phyloP scores from a whole-genome alignment of 2,888 invertebrate genomes.

The Oscheius onirici region DNA sequence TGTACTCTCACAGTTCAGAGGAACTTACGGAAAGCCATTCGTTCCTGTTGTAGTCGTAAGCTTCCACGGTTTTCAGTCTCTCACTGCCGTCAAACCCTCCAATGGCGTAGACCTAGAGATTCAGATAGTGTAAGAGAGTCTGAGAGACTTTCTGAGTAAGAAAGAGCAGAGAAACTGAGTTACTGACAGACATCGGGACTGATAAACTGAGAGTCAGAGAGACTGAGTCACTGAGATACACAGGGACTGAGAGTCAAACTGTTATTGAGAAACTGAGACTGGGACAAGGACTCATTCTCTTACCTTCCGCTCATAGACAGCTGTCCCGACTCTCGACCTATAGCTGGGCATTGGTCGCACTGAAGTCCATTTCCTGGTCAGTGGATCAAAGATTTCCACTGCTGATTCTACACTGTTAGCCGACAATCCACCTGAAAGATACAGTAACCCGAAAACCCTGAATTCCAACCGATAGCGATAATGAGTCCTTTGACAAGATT shows the following conservation, averaged over 20 bases:
- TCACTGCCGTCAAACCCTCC: constrained; percentile 86
- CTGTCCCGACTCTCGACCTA: constrained; percentile 83
- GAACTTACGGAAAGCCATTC: constrained; percentile 80
- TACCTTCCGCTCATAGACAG: constrained; percentile 80
- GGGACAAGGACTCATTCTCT: too few species aligned
- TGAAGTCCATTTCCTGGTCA: constrained; percentile 80
- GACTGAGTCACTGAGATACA: not conserved
- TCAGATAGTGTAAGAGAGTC: not conserved
- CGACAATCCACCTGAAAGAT: constrained; percentile 76
- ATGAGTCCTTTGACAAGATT: constrained; percentile 75
- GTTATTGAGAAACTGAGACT: not conserved
- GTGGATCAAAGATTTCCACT: constrained; percentile 85
- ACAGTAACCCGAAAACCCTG: too few species aligned
- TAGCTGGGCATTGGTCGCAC: constrained; percentile 84
- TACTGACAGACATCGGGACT: not conserved
- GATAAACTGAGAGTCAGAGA: too few species aligned
- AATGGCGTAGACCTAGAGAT: constrained; percentile 79
- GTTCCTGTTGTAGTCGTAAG: constrained; percentile 81
- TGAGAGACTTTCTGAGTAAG: not conserved
- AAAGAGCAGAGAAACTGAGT: not conserved
- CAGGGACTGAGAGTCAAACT: not conserved
- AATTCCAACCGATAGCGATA: constrained; percentile 45
- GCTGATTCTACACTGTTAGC: constrained; percentile 77
- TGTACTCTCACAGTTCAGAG: not conserved
- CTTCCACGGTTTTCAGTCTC: constrained; percentile 84